These are phyloP conservation scores for Gerris lacustris DNA, from an alignment of 2,888 invertebrate genomes.

Conservation along the genomic window DNA sequence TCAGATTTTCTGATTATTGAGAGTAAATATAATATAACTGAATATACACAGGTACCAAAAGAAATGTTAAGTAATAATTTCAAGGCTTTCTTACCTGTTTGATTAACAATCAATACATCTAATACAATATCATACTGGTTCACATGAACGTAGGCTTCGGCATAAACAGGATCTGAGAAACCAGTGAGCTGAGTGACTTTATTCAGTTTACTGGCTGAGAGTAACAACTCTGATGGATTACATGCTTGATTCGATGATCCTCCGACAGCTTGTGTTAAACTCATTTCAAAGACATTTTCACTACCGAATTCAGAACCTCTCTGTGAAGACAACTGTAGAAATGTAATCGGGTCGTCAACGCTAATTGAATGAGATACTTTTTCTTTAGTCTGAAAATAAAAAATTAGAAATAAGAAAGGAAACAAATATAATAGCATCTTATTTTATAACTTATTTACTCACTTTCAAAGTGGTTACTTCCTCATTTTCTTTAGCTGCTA, in stretches of 20 bases:
- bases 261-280: conserved; percentile 70
- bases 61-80: too few relatives aligned
- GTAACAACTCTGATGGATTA: conserved; percentile 39
- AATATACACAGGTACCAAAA: too few relatives aligned
- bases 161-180: conserved; percentile 98
- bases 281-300: conserved; percentile 85
- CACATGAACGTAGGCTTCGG: conserved; percentile 98
- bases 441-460: too few relatives aligned
- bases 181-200: conserved; percentile 76
- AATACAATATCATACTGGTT: conserved; percentile 97
- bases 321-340: conserved; percentile 59
- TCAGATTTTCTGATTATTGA: too few relatives aligned
- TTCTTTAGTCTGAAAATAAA: conserved; percentile 33
- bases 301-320: conserved; percentile 49
- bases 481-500: conserved; percentile 63
- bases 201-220: conserved; percentile 32
- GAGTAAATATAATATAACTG: too few relatives aligned
- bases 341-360: conserved; percentile 64
- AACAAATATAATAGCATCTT: not conserved
- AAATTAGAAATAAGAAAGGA: conserved; percentile 3
- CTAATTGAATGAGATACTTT: conserved; percentile 35
- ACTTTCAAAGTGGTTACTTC: conserved; percentile 48
- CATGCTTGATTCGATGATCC: conserved; percentile 37
- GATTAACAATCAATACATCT: conserved; percentile 95
- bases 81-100: conserved; percentile 53